Evolutionary conservation across 2,888 invertebrate species (phyloP), one percentile per base, ranked within the genome.

Genomic region (Rapana venosa): DNA sequence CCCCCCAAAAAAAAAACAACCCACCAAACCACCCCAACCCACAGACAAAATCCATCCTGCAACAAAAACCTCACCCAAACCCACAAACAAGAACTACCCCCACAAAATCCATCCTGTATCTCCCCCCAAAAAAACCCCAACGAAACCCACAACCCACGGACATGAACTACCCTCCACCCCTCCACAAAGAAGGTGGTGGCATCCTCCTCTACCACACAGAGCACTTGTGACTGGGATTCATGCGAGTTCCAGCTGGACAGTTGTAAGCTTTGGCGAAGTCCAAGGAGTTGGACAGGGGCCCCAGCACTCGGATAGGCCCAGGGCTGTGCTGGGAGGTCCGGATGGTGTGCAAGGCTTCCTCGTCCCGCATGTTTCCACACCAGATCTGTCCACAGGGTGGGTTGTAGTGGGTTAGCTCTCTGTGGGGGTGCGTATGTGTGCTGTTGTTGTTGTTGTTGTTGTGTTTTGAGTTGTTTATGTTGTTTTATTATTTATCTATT

Each of bases 281-380:
- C 66, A 93, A 92, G 26, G 95, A 95, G 91, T 96, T 96, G 36
- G 94, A 94, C 61, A 96, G 92, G 26, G 95, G 94, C 17, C 95
- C 95, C 87, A 95, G 94, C 0, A 96, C 95, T 87, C 96, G 94
- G 95, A 97, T 98, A 93, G 98, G 97, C 2, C 98, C 98, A 0
- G 98, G 98, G n/a, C 98, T 98, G 95, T 99, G 99, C 58, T 98
- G 98, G 95, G 99, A 99, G 95, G 98, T 99, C 95, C 99, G 98
- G 92, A 99, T 98, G 96, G 98, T 98, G 93, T 99, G 97, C 92
- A 98, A 98, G 91, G 98, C 97, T 79, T 98, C 97, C 96, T 98
- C 97, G 58, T 97, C 96, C 85, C 97, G 94, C 96, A 98, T 98
- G 93, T 97, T 98, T 15, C 98, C 97, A 96, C 98, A 98, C 98